Evolutionary conservation across 2,797 vertebrate genomes (phyloP), one percentile per base, ranked within the genome.

Genomic region (Tokudaia muenninki): DNA sequence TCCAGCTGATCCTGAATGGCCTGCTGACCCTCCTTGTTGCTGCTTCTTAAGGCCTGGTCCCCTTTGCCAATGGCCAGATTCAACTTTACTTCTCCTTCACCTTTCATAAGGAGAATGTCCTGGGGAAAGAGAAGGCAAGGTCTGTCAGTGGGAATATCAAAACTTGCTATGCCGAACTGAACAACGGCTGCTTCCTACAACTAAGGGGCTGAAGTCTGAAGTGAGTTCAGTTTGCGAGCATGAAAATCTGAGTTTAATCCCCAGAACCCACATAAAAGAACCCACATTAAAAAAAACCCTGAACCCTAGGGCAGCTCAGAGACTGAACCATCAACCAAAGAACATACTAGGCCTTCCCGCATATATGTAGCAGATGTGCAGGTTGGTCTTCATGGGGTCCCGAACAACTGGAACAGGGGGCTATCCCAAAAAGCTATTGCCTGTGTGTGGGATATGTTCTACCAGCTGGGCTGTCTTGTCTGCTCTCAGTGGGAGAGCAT

Each of bases 1-100:
- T 99, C 99, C 0, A 99, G 98, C 97, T 99, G 99, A 0, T 98
- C 98, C 95, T 98, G 98, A 96, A 99, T 99, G 57, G 97, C 98
- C 95, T 99, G 99, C 98, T 99, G 99, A 31, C 99, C 99, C 95
- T 99, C 99, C 84, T 98, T 96, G 96, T 98, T 99, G 98, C 99
- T 99, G 96, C 99, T 99, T 97, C 98, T 99, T 94, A 99, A 98
- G 34, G 99, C 99, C 98, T 99, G 99, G 52, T 99, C 99, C 81
- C 99, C 99, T 98, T 99, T 99, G 90, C 99, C 99, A 24, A 99
- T 99, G 3, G 99, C 99, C 99, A 99, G 99, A 92, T 99, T 99
- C 97, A 99, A 97, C 96, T 99, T 99, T 75, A 99, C 99, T 92
- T 99, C 99, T 6, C 99, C 99, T 41, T 99, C 99, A 0, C 99